Evolutionary conservation across 64 coral and sea anemone species (phyloP), one percentile per base, ranked within the genome.

Genomic region (Platygyra sinensis): DNA sequence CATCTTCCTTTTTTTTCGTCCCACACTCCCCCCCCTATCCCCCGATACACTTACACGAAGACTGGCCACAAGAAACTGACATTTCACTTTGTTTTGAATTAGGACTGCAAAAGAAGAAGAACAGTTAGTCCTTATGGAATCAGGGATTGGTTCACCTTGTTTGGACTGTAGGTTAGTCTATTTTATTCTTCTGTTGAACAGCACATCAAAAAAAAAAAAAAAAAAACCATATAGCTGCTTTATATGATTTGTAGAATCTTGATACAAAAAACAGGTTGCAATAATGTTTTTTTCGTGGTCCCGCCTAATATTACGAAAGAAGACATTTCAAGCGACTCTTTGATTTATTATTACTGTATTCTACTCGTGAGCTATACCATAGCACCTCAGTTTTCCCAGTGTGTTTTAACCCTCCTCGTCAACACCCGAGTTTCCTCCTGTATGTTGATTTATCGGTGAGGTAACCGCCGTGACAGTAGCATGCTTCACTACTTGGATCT

Each of bases 361-460:
- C 33, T 57, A 52, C n/a, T 73, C 49, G 0, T 14, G 2, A 20
- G 52, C 38, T 76, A 89, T 78, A 8, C 83, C 83, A n/a, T 86
- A 86, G 36, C 83, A 86, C 32, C 24, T 86, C 3, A 72, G 20
- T 73, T 86, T 86, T 28, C 83, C 83, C 6, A 86, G 33, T 9
- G 63, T 86, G 31, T 72, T 32, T 15, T 86, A 86, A 19, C 83
- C 83, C 32, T 51, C 52, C 39, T 74, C 78, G 28, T 80, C 52
- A 30, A 8, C 7, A 46, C 4, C 57, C 3, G 6, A 57, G 11
- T 13, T 10, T 42, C 0, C 42, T 0, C 38, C 60, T 13, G 71
- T 72, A 49, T 51, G 27, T 5, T 30, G 36, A 25, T 65, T 86
- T 86, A 22, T 72, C 83, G 10, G 22, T 86, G 10, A 72, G 83